Evolutionary conservation across 2,113 vertebrate species (phyloP), one percentile per base, ranked within the genome.

Genomic region (Poicephalus meyeri): DNA sequence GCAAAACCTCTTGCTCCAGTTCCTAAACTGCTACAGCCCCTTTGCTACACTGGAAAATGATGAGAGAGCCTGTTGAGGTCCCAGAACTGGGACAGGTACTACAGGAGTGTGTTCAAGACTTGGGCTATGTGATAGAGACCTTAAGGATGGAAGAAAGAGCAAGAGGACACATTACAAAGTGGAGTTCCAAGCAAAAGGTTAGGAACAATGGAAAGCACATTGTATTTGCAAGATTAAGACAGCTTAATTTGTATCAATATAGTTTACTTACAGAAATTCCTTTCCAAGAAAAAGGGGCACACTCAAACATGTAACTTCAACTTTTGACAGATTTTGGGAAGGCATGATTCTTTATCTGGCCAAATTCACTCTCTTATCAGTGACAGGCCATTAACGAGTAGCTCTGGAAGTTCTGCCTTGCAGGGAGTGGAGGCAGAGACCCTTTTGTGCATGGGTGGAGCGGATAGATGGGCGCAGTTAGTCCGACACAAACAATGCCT

Each of bases 381-480:
- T 17, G 53, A 39, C 7, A n/a, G 29, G 10, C 10, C 72, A 46
- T 53, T 53, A 72, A 66, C 3, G 53, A 66, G 28, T 53, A 47
- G 44, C 29, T 29, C 26, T 86, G 58, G 44, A 60, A 81, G 28
- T 82, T 19, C 41, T 49, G 52, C 16, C 21, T 31, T 46, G 15
- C 44, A 46, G 42, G 0, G 21, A 47, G 46, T 1, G 0, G 39
- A 47, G 50, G 44, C 39, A 49, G 46, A 42, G 29, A 26, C 20
- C 6, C 33, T 16, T 41, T 19, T n/a, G 10, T 53, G 29, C 16
- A 5, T 6, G 35, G n/a, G 60, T 69, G 53, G 35, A 71, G 47
- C 33, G 1, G 20, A 13, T 29, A 25, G 31, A 19, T 0, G 35
- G 31, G 18, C 84, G 76, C 2, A 1, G 24, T 37, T 65, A 37